These are phyloP conservation scores for Aplysina aerophoba DNA, from an alignment of 37 sponge, comb jelly and placozoan species.

Conservation along the genomic window DNA sequence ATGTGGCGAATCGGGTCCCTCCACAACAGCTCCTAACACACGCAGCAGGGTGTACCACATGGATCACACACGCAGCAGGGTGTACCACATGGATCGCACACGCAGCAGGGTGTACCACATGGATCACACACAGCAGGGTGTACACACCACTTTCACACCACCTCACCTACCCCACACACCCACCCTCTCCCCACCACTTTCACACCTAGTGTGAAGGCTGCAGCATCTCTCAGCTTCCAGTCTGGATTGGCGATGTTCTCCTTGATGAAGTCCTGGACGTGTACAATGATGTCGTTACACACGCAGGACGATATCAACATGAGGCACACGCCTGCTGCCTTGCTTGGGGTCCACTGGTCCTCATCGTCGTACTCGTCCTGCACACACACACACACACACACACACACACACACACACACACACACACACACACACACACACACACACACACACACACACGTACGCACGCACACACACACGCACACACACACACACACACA, in stretches of 20 bases:
- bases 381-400: neutral
- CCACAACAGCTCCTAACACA: constrained; percentile 64
- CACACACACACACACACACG: neutral
- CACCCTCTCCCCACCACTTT: neutral
- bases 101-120: neutral
- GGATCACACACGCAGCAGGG: neutral
- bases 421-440: neutral
- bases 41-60: neutral
- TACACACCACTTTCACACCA: neutral
- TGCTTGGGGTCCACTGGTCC: constrained; percentile 99
- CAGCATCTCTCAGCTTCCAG: constrained; percentile 94
- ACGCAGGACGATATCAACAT: constrained; percentile 87
- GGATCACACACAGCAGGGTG: neutral
- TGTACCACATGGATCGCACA: neutral
- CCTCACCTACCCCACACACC: neutral
- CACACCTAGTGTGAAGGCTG: constrained; percentile 91
- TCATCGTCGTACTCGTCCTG: constrained; percentile 99
- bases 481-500: constrained; percentile 22
- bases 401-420: neutral
- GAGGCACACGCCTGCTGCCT: constrained; percentile 98
- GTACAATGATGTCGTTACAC: constrained; percentile 77
- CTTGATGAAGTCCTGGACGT: constrained; percentile 75
- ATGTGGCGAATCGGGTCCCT: constrained; percentile 63
- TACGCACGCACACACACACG: neutral
- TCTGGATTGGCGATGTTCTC: constrained; percentile 62